Evolutionary conservation across 2,888 invertebrate genomes (phyloP), one percentile per base, ranked within the genome.

Genomic region (Thecocarcelia acutangulata): DNA sequence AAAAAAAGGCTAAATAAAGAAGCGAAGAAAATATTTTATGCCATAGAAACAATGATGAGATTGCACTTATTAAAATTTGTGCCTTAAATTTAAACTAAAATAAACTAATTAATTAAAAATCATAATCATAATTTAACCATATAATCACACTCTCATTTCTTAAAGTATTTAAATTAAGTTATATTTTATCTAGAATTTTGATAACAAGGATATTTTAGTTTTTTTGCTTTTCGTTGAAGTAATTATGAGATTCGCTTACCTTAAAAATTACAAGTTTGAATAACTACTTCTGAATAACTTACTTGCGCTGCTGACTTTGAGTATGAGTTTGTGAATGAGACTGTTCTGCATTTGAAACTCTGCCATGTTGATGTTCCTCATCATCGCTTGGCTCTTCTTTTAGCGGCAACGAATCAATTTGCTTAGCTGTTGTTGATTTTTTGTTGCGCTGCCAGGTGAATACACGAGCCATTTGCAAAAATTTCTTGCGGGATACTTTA

Each of bases 401-500:
- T 13, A 93, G 89, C 11, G 93, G 92, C 84, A 93, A 87, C 75
- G 93, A 92, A 88, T 93, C 93, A 12, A 93, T 93, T 86, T 84
- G 92, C 86, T 83, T 92, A 86, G 85, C 91, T 85, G 86, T 92
- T 72, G 88, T 89, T 6, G 89, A 87, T 83, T 91, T 91, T 84
- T 92, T 93, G 77, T 93, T 92, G 12, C 93, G 93, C 72, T 93
- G 93, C 85, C 95, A 93, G 9, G 94, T 94, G 88, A 96, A 96
- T 86, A 96, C 94, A 80, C 94, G 93, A 8, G 95, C 95, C 83
- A 96, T 91, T 90, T 95, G 96, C 21, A 95, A 93, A 90, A 96
- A 96, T 90, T 96, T 96, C 88, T 95, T 95, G 83, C 95, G 93
- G 8, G 96, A 96, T 85, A 94, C 94, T 93, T 96, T 96, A 46